phyloP scores from a whole-genome alignment of 2,113 vertebrate genomes.

The Anarhynchus alexandrinus region DNA sequence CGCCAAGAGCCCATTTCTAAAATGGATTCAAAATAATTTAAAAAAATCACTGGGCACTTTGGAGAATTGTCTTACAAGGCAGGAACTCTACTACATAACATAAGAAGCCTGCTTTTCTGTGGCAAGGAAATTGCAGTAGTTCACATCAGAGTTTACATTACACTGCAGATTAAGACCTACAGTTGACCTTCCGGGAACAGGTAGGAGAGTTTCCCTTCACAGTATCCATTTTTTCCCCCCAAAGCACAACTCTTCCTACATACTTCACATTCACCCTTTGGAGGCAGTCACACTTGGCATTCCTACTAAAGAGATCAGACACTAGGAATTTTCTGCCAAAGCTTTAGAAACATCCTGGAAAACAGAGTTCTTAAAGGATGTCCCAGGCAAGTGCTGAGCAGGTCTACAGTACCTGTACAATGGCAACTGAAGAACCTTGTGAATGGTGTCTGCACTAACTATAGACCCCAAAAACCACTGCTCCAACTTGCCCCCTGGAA shows the following conservation, averaged over 20 bases:
- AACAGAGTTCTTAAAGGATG: background rate
- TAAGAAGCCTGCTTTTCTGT: background rate
- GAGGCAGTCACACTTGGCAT: background rate
- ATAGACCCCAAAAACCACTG: fast-evolving
- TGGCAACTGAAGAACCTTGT: background rate
- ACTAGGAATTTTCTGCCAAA: background rate
- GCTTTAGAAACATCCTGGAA: background rate
- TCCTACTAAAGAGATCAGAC: background rate
- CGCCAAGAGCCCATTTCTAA: background rate
- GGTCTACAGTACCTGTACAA: background rate
- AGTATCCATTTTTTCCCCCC: fast-evolving
- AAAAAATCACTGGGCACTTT: background rate
- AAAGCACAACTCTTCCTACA: background rate
- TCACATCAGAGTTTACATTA: background rate
- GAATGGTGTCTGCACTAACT: background rate
- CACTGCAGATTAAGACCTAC: background rate
- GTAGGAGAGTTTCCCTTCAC: background rate
- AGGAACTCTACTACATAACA: background rate
- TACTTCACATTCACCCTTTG: background rate
- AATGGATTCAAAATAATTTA: background rate
- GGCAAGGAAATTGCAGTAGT: background rate
- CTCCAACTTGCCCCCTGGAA: background rate
- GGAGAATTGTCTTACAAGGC: background rate
- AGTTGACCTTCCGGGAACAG: background rate
- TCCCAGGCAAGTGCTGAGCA: background rate